These are phyloP conservation scores for Rhinogobius similis DNA, from an alignment of 2,113 vertebrate genomes.

Conservation along the genomic window DNA sequence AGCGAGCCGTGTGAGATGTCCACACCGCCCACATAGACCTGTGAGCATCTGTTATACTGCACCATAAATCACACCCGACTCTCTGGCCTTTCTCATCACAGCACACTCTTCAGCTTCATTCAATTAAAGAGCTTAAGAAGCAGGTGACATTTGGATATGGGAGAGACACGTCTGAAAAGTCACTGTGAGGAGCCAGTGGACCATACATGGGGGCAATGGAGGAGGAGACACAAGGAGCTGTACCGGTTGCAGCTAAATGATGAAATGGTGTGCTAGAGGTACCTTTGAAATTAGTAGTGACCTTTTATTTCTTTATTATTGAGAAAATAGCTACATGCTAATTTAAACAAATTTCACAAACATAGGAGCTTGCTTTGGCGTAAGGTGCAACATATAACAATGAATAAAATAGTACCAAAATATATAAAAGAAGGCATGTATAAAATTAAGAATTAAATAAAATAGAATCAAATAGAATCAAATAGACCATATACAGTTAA, in stretches of 20 bases:
- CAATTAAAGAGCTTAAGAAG: slow-evolving; percentile 43
- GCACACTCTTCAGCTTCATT: slow-evolving; percentile 71
- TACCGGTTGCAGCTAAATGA: not conserved
- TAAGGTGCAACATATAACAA: too few relatives aligned
- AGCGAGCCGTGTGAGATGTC: slow-evolving; percentile 55
- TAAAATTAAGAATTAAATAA: too few relatives aligned
- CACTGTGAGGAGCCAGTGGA: slow-evolving; percentile 28
- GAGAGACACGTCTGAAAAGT: slow-evolving; percentile 38
- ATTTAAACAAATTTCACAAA: too few relatives aligned
- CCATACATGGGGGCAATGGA: not conserved
- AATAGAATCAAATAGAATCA: too few relatives aligned
- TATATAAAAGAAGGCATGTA: too few relatives aligned
- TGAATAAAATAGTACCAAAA: too few relatives aligned
- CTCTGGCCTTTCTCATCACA: slow-evolving; percentile 67
- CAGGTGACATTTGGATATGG: slow-evolving; percentile 37
- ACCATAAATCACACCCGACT: slow-evolving; percentile 65
- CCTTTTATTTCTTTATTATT: too few relatives aligned
- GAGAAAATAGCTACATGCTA: too few relatives aligned
- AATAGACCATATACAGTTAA: too few relatives aligned
- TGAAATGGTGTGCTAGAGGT: not conserved
- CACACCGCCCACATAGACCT: slow-evolving; percentile 54
- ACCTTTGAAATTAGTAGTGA: too few relatives aligned
- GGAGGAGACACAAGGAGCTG: not conserved
- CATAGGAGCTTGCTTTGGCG: too few relatives aligned
- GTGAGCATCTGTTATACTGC: slow-evolving; percentile 53